These are phyloP conservation scores for Epistrophe grossulariae DNA, from an alignment of 2,888 invertebrate species.

Conservation along the genomic window DNA sequence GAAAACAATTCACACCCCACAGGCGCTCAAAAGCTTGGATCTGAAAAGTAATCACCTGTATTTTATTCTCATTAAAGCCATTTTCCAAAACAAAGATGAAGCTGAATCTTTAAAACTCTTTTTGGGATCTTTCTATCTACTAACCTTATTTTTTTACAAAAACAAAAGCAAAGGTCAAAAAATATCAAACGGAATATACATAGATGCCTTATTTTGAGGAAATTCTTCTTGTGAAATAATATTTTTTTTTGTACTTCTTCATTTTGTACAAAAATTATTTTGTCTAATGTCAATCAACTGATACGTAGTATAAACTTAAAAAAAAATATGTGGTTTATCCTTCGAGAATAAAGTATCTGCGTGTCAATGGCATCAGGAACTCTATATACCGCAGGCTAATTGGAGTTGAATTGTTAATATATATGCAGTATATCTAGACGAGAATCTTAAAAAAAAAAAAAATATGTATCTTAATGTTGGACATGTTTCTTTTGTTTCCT, in stretches of 20 bases:
- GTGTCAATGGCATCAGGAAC: conserved; percentile 70
- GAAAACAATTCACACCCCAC: too few relatives aligned
- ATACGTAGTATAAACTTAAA: background rate
- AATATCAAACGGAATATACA: too few relatives aligned
- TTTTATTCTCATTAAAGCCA: too few relatives aligned
- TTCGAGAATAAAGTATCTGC: conserved; percentile 62
- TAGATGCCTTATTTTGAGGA: too few relatives aligned
- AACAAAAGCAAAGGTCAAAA: too few relatives aligned
- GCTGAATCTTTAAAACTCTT: too few relatives aligned
- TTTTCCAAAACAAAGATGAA: too few relatives aligned
- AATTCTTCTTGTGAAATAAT: too few relatives aligned
- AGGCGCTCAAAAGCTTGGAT: too few relatives aligned
- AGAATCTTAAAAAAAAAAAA: conserved; percentile 1
- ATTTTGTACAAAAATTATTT: background rate
- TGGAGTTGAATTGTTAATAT: conserved; percentile 71
- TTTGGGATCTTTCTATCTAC: too few relatives aligned
- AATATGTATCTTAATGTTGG: background rate
- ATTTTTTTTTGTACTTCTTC: background rate
- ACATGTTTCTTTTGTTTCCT: conserved; percentile 50
- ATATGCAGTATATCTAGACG: background rate
- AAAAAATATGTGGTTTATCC: conserved; percentile 33
- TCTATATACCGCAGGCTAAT: conserved; percentile 76
- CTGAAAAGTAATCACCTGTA: too few relatives aligned
- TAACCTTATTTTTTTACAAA: too few relatives aligned
- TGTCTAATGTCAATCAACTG: background rate